Base-by-base conservation (phyloP, 1,140 invertebrate genomes). In the Dendrolimus punctatus region DNA sequence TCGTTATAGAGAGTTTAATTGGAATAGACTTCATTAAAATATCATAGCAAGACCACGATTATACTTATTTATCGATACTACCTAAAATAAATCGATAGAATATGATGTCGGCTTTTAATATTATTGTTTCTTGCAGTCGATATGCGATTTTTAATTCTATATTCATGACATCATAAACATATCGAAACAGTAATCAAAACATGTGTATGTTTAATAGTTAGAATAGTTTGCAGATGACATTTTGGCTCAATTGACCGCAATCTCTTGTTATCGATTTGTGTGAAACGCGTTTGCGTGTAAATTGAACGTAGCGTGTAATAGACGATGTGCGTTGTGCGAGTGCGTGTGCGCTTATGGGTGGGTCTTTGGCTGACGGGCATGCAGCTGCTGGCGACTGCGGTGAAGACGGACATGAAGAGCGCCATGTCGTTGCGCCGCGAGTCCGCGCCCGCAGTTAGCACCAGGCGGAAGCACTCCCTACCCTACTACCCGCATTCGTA, bases 371-470 rank as follows among this genome's bases (percentile, higher is more conserved):
- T 60, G 86, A 88, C 8, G 46, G 23, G 55, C 46, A 52, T 88
- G 55, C 90, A 95, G 93, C 88, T 96, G 76, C 89, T 96, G 89
- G 92, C 91, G 74, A 91, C 93, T 73, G 91, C 93, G 58, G 89
- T 95, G 88, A 95, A 94, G 90, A 94, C 92, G 67, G 93, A 95
- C 87, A 89, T 95, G 79, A 90, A 90, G 74, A 90, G 90, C 55
- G 92, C 93, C 44, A 90, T 93, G 58, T 91, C 85, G 83, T 90
- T 86, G 87, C 79, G 88, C 66, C 79, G 89, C 53, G 73, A 71
- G 54, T 84, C 74, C 54, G 70, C 62, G 65, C 78, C 81, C 46
- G 48, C 75, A 60, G 72, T 77, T 53, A 75, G 73, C 56, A 57
- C 76, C 36, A 46, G 68, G 40, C 64, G 72, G 8, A 73, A 76